phyloP scores from a whole-genome alignment of 1,140 invertebrate genomes.

The Apolygus lucorum region DNA sequence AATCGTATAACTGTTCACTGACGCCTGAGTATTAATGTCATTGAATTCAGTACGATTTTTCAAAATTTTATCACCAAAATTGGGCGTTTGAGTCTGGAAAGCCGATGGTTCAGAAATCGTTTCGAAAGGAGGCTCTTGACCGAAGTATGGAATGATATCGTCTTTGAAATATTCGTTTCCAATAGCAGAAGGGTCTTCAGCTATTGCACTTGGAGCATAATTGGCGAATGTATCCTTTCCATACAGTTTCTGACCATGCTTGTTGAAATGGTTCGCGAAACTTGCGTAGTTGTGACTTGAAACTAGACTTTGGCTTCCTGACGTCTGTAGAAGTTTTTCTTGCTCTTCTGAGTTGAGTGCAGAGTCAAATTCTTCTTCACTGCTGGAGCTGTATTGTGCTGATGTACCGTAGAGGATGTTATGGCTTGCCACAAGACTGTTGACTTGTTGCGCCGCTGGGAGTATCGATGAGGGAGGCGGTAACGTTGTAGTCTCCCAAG shows the following conservation, averaged over 20 bases:
- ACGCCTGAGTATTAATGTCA: background rate
- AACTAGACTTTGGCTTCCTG: constrained; percentile 35
- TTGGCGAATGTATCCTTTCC: background rate
- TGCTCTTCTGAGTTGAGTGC: constrained; percentile 23
- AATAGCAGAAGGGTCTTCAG: background rate
- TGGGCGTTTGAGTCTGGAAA: constrained; percentile 9
- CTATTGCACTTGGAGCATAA: background rate
- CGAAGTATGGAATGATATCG: constrained; percentile 22
- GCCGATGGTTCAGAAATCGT: constrained; percentile 14
- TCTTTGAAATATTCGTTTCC: background rate
- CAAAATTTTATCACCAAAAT: background rate
- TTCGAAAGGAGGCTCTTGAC: constrained; percentile 25
- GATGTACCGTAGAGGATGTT: background rate
- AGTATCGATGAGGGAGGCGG: constrained; percentile 23
- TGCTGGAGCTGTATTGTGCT: constrained; percentile 5
- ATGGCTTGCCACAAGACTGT: constrained; percentile 24
- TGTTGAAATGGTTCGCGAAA: constrained; percentile 17
- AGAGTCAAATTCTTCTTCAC: constrained; percentile 20
- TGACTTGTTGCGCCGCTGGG: constrained; percentile 30
- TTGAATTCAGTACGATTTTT: background rate
- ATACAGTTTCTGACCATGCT: background rate
- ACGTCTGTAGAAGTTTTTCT: constrained; percentile 33
- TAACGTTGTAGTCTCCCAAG: constrained; percentile 1
- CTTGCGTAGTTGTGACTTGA: constrained; percentile 41
- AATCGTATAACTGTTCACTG: background rate